Evolutionary conservation across 1,140 invertebrate species (phyloP).

Genomic region (Drosophila pandora): DNA sequence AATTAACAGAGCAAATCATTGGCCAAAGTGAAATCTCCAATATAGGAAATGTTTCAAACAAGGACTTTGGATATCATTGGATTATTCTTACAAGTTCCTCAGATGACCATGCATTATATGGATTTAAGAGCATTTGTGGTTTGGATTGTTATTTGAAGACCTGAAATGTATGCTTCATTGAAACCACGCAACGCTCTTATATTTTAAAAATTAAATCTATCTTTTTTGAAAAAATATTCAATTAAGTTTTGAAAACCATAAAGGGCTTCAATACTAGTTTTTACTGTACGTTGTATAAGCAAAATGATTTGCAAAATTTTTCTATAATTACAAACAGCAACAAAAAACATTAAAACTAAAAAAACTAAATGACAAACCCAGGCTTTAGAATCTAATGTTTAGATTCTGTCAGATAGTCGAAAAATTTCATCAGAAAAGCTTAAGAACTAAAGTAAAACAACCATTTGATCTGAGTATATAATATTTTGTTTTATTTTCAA

Average conservation of each 20-base stretch:
- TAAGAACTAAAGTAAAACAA: background rate
- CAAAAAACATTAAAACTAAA: background rate
- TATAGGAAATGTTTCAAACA: background rate
- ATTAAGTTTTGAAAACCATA: background rate
- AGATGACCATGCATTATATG: too few species aligned
- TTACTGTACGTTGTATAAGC: slow-evolving; percentile 8
- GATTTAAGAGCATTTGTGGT: background rate
- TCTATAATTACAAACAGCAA: background rate
- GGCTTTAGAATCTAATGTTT: background rate
- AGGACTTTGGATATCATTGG: background rate
- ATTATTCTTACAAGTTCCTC: background rate
- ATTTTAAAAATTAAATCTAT: background rate
- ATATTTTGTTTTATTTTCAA: slow-evolving; percentile 39
- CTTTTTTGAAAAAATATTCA: background rate
- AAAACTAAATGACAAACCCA: background rate
- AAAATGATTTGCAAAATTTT: slow-evolving; percentile 17
- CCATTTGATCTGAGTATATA: slow-evolving; percentile 4
- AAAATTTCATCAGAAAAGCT: background rate
- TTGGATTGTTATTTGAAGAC: background rate
- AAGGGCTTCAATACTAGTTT: background rate
- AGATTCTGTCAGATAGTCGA: background rate
- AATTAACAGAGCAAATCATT: slow-evolving; percentile 3
- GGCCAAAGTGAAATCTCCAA: slow-evolving; percentile 6
- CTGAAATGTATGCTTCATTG: background rate
- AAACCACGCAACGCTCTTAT: background rate